Conservation (phyloP, 2,888 invertebrate species). For the Chrysotoxum bicinctum region DNA sequence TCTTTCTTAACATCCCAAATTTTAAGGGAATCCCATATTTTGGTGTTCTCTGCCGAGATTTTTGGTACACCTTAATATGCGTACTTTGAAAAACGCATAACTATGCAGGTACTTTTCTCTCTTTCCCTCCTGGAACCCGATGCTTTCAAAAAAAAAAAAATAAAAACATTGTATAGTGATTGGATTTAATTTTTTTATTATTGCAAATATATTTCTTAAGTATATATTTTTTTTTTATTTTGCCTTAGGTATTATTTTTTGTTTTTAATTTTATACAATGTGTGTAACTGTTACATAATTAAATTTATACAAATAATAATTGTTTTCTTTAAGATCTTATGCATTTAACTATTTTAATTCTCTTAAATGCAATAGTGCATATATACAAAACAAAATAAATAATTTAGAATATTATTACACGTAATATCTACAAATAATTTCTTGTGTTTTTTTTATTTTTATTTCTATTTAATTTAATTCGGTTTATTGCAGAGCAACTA, state of each 20-base stretch:
- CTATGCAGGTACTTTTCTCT: too few relatives aligned
- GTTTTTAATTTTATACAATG: conserved; percentile 51
- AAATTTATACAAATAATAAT: conserved; percentile 61
- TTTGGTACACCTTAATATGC: too few relatives aligned
- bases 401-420: conserved; percentile 53
- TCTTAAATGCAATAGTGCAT: conserved; percentile 69
- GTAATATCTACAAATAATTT: conserved; percentile 38
- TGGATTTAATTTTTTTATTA: conserved; percentile 51
- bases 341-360: conserved; percentile 6
- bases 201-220: conserved; percentile 63
- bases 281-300: conserved; percentile 41
- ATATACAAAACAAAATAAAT: conserved; percentile 51
- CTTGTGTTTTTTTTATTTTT: background rate
- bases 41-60: too few relatives aligned
- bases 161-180: background rate
- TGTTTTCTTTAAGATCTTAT: conserved; percentile 2
- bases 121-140: too few relatives aligned
- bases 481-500: conserved; percentile 53
- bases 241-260: conserved; percentile 22
- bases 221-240: conserved; percentile 42
- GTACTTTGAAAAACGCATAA: too few relatives aligned
- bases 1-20: too few relatives aligned
- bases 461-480: conserved; percentile 40
- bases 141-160: too few relatives aligned
- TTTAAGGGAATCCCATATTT: too few relatives aligned